Base-by-base conservation (phyloP, 92 coral and sea anemone genomes). In the Palythoa heliodiscus region DNA sequence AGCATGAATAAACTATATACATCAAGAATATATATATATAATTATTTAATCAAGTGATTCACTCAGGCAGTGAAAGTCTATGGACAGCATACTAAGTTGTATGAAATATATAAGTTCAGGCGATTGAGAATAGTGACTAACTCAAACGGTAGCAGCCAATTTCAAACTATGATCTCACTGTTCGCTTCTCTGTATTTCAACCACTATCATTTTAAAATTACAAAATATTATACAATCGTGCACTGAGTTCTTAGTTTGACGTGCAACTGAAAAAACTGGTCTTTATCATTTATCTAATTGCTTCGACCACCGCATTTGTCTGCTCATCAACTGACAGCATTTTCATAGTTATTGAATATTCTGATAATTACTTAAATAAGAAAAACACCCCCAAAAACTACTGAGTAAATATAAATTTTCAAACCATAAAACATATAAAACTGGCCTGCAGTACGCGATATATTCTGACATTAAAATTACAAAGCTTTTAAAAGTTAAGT, bases 381-480 rank as follows among this genome's bases (percentile, higher is more conserved):
- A 64, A 47, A 78, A 79, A 66, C 43, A 64, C 23, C 52, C 52
- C 39, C n/a, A 71, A 66, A 29, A 80, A 17, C 60, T 68, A 66
- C 61, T n/a, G 87, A 89, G 75, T 82, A 86, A 86, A 86, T 86
- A 86, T 73, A 79, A 70, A 68, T 74, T 64, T 86, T 89, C 81
- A 89, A 89, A 75, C 76, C 68, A 86, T 57, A 85, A 82, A 89
- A 63, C 57, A 40, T 67, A 74, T 70, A 35, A 89, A 71, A 55
- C 89, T 80, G 92, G 6, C 88, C 82, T 68, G 89, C 89, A 89
- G 89, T 81, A 29, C 81, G 52, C 73, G 67, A 78, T 80, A 80
- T 66, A 54, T 57, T 50, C 25, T 63, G 47, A 25, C 64, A 43
- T 23, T 64, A 39, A 39, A 47, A 80, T n/a, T 24, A 64, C 54